Percentiles rank a stretch among this genome's conserved stretches.
phyloP scores from a whole-genome alignment of 2,797 vertebrate genomes.

The Cottoperca gobio region DNA sequence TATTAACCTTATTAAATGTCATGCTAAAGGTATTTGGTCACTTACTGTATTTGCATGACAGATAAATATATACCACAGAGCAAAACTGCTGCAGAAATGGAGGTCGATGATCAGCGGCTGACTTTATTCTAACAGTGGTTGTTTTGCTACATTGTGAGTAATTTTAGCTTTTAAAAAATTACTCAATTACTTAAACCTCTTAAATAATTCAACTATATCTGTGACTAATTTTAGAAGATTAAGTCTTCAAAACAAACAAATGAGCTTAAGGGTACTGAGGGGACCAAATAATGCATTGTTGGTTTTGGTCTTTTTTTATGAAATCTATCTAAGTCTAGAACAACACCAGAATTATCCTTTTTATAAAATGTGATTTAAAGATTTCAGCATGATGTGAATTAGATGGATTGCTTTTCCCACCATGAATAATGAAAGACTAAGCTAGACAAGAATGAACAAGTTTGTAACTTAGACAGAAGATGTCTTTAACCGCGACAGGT shows the following conservation, averaged over 20 bases:
- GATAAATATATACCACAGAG: no score
- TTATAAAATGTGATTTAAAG: not conserved
- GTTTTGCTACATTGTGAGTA: not conserved
- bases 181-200: not conserved
- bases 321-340: no score
- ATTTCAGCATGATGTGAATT: not conserved
- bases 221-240: slow-evolving; percentile 8
- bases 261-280: not conserved
- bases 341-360: slow-evolving; percentile 1
- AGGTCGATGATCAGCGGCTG: no score
- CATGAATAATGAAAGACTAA: not conserved
- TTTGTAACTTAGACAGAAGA: not conserved
- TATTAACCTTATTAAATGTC: no score
- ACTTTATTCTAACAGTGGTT: no score
- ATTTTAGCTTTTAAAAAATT: not conserved
- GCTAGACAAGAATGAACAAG: not conserved
- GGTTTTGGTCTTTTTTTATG: not conserved
- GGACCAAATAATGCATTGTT: not conserved
- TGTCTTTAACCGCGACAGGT: not conserved
- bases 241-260: not conserved
- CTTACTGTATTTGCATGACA: no score
- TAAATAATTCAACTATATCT: not conserved
- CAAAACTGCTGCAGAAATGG: no score
- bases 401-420: not conserved
- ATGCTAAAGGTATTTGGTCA: no score